phyloP scores from a whole-genome alignment of 2,888 invertebrate genomes.

The Lepidocyrtoides sp. region DNA sequence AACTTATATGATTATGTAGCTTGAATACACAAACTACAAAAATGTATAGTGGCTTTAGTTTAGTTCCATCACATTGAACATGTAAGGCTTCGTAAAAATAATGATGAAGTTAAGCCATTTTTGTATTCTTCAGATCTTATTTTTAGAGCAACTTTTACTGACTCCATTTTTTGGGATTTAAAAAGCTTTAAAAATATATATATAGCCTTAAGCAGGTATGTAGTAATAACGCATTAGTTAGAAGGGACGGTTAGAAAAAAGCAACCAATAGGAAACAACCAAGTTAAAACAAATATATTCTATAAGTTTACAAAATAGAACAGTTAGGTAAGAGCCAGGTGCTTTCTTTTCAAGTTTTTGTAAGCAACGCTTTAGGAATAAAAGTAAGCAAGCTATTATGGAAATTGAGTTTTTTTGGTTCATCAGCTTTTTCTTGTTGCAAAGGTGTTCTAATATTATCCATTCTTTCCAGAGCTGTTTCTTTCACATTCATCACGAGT shows the following conservation, averaged over 20 bases:
- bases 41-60: too few species aligned
- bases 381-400: conserved; percentile 16
- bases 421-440: conserved; percentile 10
- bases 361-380: neutral
- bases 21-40: too few species aligned
- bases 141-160: too few species aligned
- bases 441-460: neutral
- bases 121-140: too few species aligned
- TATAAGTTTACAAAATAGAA: neutral
- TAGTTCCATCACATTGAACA: too few species aligned
- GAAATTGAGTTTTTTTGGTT: conserved; percentile 31
- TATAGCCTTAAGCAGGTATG: too few species aligned
- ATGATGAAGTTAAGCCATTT: too few species aligned
- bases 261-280: neutral
- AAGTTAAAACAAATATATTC: neutral
- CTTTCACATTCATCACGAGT: conserved; percentile 13
- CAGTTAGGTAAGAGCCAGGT: conserved; percentile 23
- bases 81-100: too few species aligned
- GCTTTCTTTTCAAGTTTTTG: conserved; percentile 31
- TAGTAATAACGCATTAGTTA: too few species aligned
- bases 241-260: neutral
- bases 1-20: too few species aligned
- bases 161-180: too few species aligned
- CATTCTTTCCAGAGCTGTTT: neutral
- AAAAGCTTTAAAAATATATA: neutral